These are phyloP conservation scores for Nestor notabilis DNA, from an alignment of 2,113 vertebrate species.

Conservation along the genomic window DNA sequence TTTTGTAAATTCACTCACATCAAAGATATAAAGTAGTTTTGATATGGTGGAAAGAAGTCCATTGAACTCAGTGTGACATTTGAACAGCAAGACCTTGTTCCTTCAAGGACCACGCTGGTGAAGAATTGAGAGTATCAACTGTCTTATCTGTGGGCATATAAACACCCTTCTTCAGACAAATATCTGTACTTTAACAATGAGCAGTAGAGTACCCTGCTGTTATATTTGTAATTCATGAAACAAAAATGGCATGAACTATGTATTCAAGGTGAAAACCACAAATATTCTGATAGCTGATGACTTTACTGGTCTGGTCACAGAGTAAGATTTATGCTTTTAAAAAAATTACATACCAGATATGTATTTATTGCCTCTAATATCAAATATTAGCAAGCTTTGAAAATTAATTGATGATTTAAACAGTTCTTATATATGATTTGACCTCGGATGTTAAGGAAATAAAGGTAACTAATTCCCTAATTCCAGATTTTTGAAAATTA, in stretches of 20 bases:
- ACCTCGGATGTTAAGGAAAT: neutral
- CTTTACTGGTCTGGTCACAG: neutral
- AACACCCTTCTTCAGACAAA: neutral
- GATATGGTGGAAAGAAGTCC: accelerated
- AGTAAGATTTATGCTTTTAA: neutral
- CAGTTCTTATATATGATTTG: neutral
- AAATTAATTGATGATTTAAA: neutral
- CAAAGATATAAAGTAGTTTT: neutral
- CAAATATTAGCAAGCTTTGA: neutral
- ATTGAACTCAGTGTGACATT: neutral
- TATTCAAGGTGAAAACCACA: neutral
- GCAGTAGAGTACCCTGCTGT: neutral
- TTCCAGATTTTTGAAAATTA: neutral
- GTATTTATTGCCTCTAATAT: neutral
- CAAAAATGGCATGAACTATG: neutral
- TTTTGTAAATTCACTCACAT: neutral
- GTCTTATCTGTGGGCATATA: neutral
- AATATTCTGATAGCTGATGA: neutral
- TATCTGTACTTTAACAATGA: neutral
- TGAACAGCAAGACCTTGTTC: neutral
- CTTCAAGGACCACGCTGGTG: neutral
- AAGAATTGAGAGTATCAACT: neutral
- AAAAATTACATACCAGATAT: neutral
- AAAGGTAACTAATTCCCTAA: neutral
- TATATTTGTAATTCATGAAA: neutral